Evolutionary conservation across 2,797 vertebrate genomes (phyloP), one percentile per base, ranked within the genome.

Genomic region (Alca torda): DNA sequence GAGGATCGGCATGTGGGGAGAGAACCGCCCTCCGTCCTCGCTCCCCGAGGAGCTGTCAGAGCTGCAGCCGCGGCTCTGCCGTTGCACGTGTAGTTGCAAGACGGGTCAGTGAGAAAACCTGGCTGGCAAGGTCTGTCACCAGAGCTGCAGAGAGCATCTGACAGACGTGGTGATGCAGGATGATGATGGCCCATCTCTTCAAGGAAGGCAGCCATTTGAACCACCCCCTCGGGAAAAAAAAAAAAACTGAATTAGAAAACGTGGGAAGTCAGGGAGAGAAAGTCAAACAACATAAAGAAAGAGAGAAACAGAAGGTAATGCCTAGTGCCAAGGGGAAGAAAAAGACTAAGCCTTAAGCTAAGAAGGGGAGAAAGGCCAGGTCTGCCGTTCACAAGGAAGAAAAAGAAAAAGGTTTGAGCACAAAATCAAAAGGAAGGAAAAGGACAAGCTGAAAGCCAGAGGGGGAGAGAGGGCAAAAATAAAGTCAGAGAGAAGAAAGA

Each of bases 401-500:
- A 50, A 89, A 96, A 73, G 82, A 13, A 75, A 93, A 87, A 90
- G 26, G 46, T 73, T 90, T 95, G 57, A 93, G 64, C 13, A 75
- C 8, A 85, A 88, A 90, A 91, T 93, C 79, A 90, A 92, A 95
- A 85, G 41, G 65, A 91, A 93, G 19, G 45, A 76, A 90, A 95
- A 95, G 65, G 54, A 90, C 65, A 94, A 91, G 54, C 73, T 93
- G 83, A 94, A 97, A 91, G 59, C 54, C 54, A 76, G 87, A 86
- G 37, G 28, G 65, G n/a, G 53, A 81, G n/a, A 94, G 46, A 95
- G 80, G 77, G 89, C 73, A 95, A 83, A 95, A 85, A 65, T 88
- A 82, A 83, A 95, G 87, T 50, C 73, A 87, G 60, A 45, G 39
- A 91, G 76, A 95, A 94, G 76, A 96, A 95, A 95, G 77, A 76